Base-by-base conservation (phyloP, 2,113 vertebrate genomes). In the Phrynosoma platyrhinos region DNA sequence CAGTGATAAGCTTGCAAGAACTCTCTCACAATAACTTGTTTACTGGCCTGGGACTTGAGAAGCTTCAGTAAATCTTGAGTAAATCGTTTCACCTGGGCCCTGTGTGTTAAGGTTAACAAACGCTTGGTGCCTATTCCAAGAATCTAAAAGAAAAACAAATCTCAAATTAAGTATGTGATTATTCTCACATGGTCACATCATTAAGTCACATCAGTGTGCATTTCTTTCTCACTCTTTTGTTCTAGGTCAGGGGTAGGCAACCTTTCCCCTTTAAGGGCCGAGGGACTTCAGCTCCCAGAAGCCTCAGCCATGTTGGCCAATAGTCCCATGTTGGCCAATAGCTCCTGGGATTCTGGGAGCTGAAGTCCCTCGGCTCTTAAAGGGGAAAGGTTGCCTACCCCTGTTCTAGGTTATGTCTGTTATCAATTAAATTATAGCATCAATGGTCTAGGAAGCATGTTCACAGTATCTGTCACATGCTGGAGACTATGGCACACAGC, bases 1-100 rank as follows among this genome's bases (percentile, higher is more conserved):
- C 99, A 99, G 75, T 99, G 99, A 94, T 99, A 99, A 32, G 99
- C 99, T 95, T 99, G 99, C 88, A 98, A 96, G 96, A 99, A 99
- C 75, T 99, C 99, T 89, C 95, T 97, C 94, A 99, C 97, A 64
- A 98, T 86, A 66, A 99, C 98, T 94, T 98, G 98, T 90, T 99
- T 99, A 94, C 99, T 99, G 94, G 98, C 98, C 96, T 99, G 99
- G 90, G 99, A 99, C 93, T 99, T 99, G 32, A 99, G 98, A 80
- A 99, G 98, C 91, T 99, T 99, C 82, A 99, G 96, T 53, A 99
- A 93, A 90, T 99, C 98, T 92, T 99, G 98, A 85, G 98, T 99
- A 90, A 99, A 99, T 64, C 99, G 98, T 85, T 99, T 99, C 89
- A 99, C 98, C 93, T 99, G 99, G 68, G 99, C 98, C 62, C 99